Conservation (phyloP, 2,797 vertebrate species). For the Thunnus albacares region DNA sequence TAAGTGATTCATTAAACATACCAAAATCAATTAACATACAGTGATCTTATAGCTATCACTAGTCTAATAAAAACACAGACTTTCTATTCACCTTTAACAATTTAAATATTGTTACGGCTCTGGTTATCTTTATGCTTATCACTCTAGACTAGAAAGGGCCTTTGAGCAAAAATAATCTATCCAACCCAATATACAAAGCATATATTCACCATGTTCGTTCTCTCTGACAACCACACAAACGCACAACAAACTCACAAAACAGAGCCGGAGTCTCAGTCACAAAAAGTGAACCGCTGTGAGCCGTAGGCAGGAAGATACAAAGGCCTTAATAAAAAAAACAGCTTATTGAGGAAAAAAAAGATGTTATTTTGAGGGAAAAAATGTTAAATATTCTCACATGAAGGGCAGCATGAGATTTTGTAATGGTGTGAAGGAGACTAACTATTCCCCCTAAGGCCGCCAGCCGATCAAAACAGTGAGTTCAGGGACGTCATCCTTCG, state of each 20-base stretch:
- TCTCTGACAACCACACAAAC: conserved; percentile 5
- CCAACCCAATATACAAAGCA: background rate
- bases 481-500: conserved; percentile 24
- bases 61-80: conserved; percentile 9
- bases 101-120: background rate
- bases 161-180: conserved; percentile 1
- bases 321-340: conserved; percentile 19
- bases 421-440: conserved; percentile 35
- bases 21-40: background rate
- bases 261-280: background rate
- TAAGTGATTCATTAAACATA: background rate
- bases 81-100: background rate
- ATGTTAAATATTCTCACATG: conserved; percentile 42
- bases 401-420: conserved; percentile 33
- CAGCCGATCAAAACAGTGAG: conserved; percentile 30
- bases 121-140: background rate
- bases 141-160: background rate
- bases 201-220: conserved; percentile 1
- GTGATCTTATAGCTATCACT: background rate
- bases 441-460: conserved; percentile 9
- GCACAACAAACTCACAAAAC: background rate
- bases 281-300: conserved; percentile 4
- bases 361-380: conserved; percentile 2
- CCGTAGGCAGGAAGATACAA: conserved; percentile 28
- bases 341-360: conserved; percentile 27